Percentiles rank a stretch among this genome's conserved stretches.
phyloP scores from a whole-genome alignment of 1,140 invertebrate species.

The Atta texana region DNA sequence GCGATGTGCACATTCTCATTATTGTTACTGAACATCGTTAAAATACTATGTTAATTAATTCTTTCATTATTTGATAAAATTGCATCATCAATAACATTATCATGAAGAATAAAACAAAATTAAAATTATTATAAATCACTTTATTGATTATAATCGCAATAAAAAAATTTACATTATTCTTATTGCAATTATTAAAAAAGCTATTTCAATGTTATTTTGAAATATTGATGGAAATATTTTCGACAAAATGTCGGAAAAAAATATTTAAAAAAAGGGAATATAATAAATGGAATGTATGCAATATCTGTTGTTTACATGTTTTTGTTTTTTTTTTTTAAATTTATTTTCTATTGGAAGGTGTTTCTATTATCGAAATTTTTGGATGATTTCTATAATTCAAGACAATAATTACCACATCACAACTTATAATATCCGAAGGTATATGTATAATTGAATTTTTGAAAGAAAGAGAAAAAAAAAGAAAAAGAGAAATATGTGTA shows the following conservation, averaged over 20 bases:
- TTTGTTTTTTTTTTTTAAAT: neutral
- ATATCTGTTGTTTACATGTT: neutral
- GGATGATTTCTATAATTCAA: neutral
- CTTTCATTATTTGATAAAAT: constrained; percentile 1
- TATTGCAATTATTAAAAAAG: neutral
- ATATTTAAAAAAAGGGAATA: neutral
- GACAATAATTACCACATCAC: neutral
- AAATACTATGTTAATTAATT: neutral
- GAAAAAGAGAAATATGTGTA: neutral
- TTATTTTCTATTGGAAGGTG: neutral
- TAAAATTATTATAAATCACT: neutral
- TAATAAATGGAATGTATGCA: neutral
- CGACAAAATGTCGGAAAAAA: neutral
- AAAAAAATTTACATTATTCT: neutral
- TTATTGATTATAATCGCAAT: neutral
- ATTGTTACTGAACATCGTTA: neutral
- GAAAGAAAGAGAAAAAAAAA: neutral
- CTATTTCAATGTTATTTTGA: neutral
- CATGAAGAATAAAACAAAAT: neutral
- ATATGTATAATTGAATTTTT: constrained; percentile 18
- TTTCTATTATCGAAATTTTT: neutral
- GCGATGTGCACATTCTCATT: neutral
- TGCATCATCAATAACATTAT: neutral
- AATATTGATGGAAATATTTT: neutral
- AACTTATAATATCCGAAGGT: neutral